Base-by-base conservation (phyloP, 2,888 invertebrate species). In the Lasioglossum pauxillum region DNA sequence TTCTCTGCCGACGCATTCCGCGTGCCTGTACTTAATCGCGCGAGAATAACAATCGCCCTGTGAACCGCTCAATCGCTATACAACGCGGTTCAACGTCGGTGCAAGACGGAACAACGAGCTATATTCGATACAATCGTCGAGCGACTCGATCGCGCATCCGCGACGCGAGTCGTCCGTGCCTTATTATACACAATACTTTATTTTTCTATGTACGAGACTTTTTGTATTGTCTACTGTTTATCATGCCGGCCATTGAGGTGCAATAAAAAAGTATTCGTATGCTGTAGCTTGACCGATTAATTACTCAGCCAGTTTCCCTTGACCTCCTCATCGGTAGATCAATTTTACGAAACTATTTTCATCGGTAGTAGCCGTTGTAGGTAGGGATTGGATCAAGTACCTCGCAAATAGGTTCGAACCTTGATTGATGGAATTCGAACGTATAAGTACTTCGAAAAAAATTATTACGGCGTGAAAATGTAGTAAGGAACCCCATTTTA, bases 221-320 rank as follows among this genome's bases (percentile, higher is more conserved):
- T 84, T 84, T 82, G 53, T 75, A 85, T 75, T 57, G 73, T 69
- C 69, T 14, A 85, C 73, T 69, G 76, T 85, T 73, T 73, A 57
- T 73, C 69, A 79, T 69, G 38, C 79, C 57, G 67, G 67, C 79
- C 76, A 80, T 76, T 64, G 53, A 84, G 57, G 46, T 67, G 72
- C 75, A 85, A 85, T 84, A 85, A 84, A 85, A 73, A 57, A 44
- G 49, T 85, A 38, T 73, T 85, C 78, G 75, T 76, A 84, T 72
- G 31, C 75, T n/a, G 3, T 35, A 84, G 53, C 23, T 38, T 16
- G 31, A 57, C 16, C 10, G 19, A 77, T 27, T 27, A 10, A 23
- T 46, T 23, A 16, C 27, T 41, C 10, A 19, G 10, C 0, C 1
- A 31, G 1, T 64, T 31, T 16, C 64, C 64, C 31, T 64, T 2